These are phyloP conservation scores for Dallia pectoralis DNA, from an alignment of 2,797 vertebrate genomes.

Conservation along the genomic window DNA sequence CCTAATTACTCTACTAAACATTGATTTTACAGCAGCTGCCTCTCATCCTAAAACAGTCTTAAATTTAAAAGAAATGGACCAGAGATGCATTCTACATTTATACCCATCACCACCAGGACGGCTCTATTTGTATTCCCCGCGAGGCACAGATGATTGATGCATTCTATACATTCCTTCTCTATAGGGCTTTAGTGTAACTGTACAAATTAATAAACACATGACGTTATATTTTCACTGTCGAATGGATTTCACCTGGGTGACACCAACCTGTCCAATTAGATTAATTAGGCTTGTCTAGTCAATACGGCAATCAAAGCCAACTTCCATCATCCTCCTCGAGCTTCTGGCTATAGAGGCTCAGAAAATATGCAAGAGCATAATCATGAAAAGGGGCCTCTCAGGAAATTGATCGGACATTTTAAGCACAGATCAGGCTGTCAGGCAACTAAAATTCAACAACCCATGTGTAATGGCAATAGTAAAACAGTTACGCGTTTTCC, in stretches of 20 bases:
- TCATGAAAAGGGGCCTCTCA: constrained; percentile 38
- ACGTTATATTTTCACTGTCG: not conserved
- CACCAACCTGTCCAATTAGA: constrained; percentile 1
- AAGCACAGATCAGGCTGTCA: constrained; percentile 45
- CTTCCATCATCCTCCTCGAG: not conserved
- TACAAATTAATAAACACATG: not conserved
- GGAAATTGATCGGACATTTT: constrained; percentile 52
- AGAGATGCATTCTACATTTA: not conserved
- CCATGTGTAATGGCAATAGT: not conserved
- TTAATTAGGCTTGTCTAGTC: constrained; percentile 18
- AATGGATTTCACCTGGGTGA: not conserved
- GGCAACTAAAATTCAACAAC: constrained; percentile 45
- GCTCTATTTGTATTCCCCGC: no score
- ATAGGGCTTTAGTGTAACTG: no score
- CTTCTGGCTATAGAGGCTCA: constrained; percentile 27
- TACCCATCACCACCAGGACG: no score
- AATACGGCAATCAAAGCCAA: constrained; percentile 16
- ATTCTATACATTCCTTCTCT: no score
- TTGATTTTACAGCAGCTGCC: not conserved
- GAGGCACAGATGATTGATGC: no score
- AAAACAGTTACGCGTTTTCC: not conserved
- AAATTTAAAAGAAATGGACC: not conserved
- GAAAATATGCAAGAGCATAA: constrained; percentile 43
- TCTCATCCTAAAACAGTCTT: not conserved
- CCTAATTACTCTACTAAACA: not conserved